A percentile compares a stretch with the other conserved stretches of the same genome.
Evolutionary conservation across 2,113 vertebrate genomes (phyloP).

Genomic region (Crotalus horridus): DNA sequence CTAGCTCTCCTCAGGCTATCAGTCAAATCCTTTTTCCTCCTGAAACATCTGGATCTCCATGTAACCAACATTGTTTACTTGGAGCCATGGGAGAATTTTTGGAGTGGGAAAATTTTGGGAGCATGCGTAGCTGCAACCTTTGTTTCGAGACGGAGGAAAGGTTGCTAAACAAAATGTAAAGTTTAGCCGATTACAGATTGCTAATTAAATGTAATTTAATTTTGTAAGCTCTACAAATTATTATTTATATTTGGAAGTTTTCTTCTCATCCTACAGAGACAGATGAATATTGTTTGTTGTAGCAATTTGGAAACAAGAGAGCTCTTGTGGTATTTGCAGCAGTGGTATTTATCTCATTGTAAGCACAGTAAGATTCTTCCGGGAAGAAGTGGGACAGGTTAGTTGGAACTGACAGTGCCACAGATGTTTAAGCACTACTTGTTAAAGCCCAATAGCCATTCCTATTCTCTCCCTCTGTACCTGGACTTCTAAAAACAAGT

Average conservation of each 20-base stretch:
- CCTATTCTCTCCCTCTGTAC: background rate
- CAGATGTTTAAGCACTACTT: background rate
- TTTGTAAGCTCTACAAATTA: background rate
- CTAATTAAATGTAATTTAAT: background rate
- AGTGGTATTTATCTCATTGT: background rate
- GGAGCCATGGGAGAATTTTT: slow-evolving; percentile 45
- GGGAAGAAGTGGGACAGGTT: background rate
- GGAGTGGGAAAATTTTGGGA: slow-evolving; percentile 49
- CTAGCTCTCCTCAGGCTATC: background rate
- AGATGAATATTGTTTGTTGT: background rate
- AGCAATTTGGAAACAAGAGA: background rate
- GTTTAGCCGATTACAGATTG: background rate
- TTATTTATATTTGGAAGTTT: background rate
- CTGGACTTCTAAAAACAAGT: background rate
- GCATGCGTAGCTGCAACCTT: slow-evolving; percentile 2
- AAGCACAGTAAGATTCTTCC: background rate
- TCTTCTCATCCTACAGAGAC: background rate
- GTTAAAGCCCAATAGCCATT: background rate
- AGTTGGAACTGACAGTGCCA: background rate
- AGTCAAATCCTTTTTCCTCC: background rate
- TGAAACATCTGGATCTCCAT: slow-evolving; percentile 6
- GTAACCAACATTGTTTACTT: slow-evolving; percentile 29
- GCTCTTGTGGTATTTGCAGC: background rate
- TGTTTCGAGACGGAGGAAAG: background rate
- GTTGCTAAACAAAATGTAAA: background rate